A percentile compares a stretch with the other conserved stretches of the same genome.
phyloP scores from a whole-genome alignment of 2,797 vertebrate genomes.

The Alauda arvensis region DNA sequence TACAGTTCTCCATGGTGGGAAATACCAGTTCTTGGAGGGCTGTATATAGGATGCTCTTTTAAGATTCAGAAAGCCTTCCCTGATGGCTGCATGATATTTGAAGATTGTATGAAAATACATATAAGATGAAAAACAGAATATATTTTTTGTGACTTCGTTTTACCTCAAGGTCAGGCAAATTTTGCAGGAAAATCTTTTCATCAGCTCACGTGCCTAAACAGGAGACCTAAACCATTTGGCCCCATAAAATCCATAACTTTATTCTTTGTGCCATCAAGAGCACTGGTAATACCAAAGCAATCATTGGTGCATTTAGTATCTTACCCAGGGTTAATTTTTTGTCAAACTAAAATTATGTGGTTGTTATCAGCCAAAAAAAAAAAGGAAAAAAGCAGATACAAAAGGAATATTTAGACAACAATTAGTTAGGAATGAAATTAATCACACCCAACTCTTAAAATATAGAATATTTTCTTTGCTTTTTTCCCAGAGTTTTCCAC shows the following conservation, averaged over 20 bases:
- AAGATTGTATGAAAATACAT: slow-evolving; percentile 38
- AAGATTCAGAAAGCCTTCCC: slow-evolving; percentile 52
- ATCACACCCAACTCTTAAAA: not conserved
- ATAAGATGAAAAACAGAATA: not conserved
- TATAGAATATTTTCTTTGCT: not conserved
- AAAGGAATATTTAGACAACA: slow-evolving; percentile 1
- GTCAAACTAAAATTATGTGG: not conserved
- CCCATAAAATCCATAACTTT: not conserved
- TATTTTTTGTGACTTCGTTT: not conserved
- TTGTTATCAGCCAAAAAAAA: not conserved
- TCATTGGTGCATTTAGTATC: not conserved
- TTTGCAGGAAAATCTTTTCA: not conserved
- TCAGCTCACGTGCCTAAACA: not conserved
- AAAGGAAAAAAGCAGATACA: not conserved
- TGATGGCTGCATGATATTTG: slow-evolving; percentile 9
- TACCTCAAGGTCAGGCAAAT: slow-evolving; percentile 18
- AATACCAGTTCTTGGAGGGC: slow-evolving; percentile 19
- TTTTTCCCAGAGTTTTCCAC: not conserved
- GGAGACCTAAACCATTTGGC: not conserved
- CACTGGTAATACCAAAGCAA: not conserved
- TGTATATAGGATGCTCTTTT: slow-evolving; percentile 55
- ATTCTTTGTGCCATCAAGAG: not conserved
- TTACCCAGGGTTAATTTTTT: not conserved
- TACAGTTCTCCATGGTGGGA: not conserved
- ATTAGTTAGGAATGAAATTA: slow-evolving; percentile 18